Percentiles rank a stretch among this genome's conserved stretches.
Conservation (phyloP, 2,888 invertebrate genomes). For the Nudaria mundana region DNA sequence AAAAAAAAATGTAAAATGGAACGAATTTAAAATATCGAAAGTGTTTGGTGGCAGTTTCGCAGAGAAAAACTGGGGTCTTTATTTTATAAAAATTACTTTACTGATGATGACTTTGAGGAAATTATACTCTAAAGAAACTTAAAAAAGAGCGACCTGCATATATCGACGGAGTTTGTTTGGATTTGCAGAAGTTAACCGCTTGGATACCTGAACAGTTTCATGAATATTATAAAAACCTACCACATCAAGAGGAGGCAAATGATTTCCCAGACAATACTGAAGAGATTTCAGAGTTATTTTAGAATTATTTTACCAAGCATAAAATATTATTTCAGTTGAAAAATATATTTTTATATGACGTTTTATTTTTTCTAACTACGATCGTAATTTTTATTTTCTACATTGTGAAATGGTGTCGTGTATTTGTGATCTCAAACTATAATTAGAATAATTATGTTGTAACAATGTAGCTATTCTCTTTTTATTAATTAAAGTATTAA, state of each 20-base stretch:
- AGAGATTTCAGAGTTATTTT: not conserved
- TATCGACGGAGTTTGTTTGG: conserved; percentile 1
- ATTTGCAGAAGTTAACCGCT: not conserved
- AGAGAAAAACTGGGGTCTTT: not conserved
- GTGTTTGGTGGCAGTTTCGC: conserved; percentile 5
- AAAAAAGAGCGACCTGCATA: conserved; percentile 6
- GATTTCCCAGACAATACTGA: not conserved
- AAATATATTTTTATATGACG: not conserved
- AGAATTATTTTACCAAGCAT: not conserved
- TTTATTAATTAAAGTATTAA: not conserved
- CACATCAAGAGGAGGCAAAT: not conserved
- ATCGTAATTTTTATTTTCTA: too few relatives aligned
- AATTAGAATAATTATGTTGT: not conserved
- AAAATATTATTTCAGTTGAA: not conserved
- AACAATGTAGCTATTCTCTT: not conserved
- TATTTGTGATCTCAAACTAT: too few relatives aligned
- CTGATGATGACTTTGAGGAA: not conserved
- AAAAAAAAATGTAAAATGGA: conserved; percentile 6
- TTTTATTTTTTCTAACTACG: not conserved
- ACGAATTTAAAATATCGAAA: conserved; percentile 7
- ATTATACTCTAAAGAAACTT: conserved; percentile 1
- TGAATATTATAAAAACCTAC: not conserved
- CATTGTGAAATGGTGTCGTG: too few relatives aligned
- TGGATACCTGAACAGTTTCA: not conserved
- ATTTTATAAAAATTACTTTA: conserved; percentile 5